Conservation (phyloP, 2,797 vertebrate species). For the Atherinosoma microstoma region DNA sequence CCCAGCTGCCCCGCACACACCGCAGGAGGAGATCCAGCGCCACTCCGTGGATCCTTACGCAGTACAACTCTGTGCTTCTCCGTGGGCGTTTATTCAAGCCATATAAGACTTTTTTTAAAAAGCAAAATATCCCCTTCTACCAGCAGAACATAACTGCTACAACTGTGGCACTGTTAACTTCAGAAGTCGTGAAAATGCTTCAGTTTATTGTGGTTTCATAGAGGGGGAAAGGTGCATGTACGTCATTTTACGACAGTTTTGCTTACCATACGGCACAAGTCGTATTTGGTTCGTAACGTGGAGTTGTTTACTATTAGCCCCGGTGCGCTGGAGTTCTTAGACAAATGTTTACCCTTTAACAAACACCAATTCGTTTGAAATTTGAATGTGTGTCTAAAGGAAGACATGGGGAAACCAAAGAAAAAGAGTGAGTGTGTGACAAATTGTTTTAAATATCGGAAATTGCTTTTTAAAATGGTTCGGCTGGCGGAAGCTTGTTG, state of each 20-base stretch:
- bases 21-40: conserved; percentile 26
- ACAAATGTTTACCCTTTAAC: conserved; percentile 11
- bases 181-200: background rate
- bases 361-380: accelerated
- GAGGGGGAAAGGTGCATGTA: background rate
- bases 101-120: background rate
- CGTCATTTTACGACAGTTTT: conserved; percentile 67
- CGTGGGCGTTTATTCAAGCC: background rate
- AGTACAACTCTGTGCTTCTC: conserved; percentile 1
- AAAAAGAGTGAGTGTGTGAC: conserved; percentile 80
- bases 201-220: accelerated
- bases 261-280: conserved; percentile 12
- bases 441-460: background rate
- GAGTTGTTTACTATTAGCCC: conserved; percentile 67
- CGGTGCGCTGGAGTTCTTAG: background rate
- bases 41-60: conserved; percentile 13
- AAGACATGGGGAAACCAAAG: conserved; percentile 84
- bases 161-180: accelerated
- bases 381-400: background rate
- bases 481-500: conserved; percentile 39
- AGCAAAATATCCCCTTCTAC: background rate
- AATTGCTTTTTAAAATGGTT: background rate
- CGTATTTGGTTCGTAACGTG: conserved; percentile 52
- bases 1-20: conserved; percentile 24
- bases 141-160: background rate